Evolutionary conservation across 2,888 invertebrate genomes (phyloP).

Genomic region (Tenthredo mesomela): DNA sequence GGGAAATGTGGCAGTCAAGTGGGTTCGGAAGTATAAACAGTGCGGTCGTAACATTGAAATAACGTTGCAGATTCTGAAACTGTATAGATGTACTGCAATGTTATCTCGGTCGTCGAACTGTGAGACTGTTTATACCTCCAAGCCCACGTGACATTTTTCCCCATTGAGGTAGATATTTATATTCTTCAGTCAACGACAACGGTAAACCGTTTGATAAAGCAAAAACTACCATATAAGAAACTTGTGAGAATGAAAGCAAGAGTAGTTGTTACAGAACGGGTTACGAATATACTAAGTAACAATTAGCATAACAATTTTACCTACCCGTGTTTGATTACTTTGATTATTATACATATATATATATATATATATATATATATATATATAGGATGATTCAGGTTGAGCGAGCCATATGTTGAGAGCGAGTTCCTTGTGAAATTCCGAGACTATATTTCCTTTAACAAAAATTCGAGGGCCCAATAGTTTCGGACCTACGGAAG

Average conservation of each 20-base stretch:
- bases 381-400: background rate
- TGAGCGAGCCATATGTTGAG: no score
- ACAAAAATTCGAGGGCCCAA: no score
- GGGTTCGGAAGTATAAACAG: background rate
- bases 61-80: no score
- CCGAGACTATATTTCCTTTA: no score
- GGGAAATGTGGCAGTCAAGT: background rate
- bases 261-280: constrained; percentile 15
- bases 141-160: background rate
- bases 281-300: background rate
- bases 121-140: background rate
- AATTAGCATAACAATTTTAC: background rate
- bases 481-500: no score
- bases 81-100: no score
- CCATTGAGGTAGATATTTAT: background rate
- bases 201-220: background rate
- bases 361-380: background rate
- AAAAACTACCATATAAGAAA: background rate
- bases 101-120: background rate
- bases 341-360: no score
- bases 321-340: constrained; percentile 13
- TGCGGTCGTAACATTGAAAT: background rate
- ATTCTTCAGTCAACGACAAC: background rate
- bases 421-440: no score
- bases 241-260: background rate